Evolutionary conservation across 2,797 vertebrate species (phyloP).

Genomic region (Myiothlypis chrysogaster): DNA sequence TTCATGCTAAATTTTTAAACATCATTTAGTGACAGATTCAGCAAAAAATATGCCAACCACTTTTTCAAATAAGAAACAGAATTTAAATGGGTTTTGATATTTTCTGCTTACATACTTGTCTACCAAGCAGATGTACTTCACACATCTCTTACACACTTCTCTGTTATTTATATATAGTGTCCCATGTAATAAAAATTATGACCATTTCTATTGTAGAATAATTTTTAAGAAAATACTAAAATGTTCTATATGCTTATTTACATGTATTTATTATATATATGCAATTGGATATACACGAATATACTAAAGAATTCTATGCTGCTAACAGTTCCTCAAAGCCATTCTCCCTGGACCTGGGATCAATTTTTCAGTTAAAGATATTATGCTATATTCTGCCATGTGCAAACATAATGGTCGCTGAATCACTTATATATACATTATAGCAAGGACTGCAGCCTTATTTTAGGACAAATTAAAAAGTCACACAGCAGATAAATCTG

Average conservation of each 20-base stretch:
- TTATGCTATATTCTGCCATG: background rate
- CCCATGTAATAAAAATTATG: background rate
- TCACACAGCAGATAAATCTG: background rate
- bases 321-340: background rate
- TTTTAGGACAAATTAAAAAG: background rate
- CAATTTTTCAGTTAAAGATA: background rate
- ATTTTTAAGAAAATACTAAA: background rate
- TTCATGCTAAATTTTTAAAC: constrained; percentile 48
- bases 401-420: background rate
- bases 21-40: constrained; percentile 18
- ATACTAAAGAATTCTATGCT: background rate
- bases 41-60: background rate
- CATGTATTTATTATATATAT: background rate
- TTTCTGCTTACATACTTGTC: background rate
- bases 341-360: background rate
- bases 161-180: background rate
- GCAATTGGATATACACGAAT: background rate
- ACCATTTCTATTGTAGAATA: background rate
- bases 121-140: background rate
- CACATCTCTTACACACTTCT: background rate
- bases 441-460: background rate
- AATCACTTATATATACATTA: background rate
- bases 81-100: background rate
- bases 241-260: background rate
- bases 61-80: constrained; percentile 1